Evolutionary conservation across 2,888 invertebrate genomes (phyloP), one percentile per base, ranked within the genome.

Genomic region (Druceiella hillmani): DNA sequence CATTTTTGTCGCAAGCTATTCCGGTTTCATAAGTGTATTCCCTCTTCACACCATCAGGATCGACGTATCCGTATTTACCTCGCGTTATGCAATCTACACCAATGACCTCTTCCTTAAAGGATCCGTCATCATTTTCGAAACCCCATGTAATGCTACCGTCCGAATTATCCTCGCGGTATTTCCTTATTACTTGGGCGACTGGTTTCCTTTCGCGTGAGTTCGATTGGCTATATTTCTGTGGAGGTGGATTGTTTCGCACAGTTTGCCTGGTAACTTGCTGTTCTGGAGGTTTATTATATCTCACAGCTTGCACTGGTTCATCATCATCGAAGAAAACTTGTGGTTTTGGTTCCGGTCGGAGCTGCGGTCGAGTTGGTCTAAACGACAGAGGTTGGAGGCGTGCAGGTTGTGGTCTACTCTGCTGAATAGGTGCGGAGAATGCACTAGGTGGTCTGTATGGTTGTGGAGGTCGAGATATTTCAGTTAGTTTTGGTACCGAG

Each of bases 141-240:
- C 89, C 89, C 89, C 89, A 89, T 1, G 84, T 83, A 51, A 89
- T 89, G 55, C 83, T 87, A 25, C 87, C 87, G 50, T 86, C 85
- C 15, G 76, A 72, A 54, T 87, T 86, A 58, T 88, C 87, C 27
- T 87, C 87, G 34, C 84, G 78, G 66, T 79, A 89, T 55, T 79
- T 79, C 36, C 79, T 70, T 46, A 78, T 64, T 43, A 79, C 80
- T 61, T 84, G 84, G 14, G 83, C 81, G 0, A 84, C 83, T 1
- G 84, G 84, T 48, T 82, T 83, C 57, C 73, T 81, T 34, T 70
- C 72, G 29, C 72, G 62, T n/a, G 55, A 55, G 49, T 62, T 55
- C 11, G 58, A 64, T 44, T 58, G 62, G 37, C 58, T 55, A 46
- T 66, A 65, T 44, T 70, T 71, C 47, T 70, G 71, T 40, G 63